Conservation (phyloP, 2,113 vertebrate species). For the Acrocephalus arundinaceus region DNA sequence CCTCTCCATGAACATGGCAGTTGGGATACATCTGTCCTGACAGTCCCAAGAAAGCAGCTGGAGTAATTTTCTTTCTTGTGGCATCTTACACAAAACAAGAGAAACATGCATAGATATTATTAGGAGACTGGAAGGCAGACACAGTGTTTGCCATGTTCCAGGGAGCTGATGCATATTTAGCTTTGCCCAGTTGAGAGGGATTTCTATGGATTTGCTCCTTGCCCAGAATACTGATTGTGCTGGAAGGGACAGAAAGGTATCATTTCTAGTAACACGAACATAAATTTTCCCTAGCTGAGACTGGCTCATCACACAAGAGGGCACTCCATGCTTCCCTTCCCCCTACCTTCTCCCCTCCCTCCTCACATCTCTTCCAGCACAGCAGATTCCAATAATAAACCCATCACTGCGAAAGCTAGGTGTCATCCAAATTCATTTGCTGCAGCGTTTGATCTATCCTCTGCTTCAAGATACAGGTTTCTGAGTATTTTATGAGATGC, state of each 20-base stretch:
- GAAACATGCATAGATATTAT: neutral
- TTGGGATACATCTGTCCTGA: neutral
- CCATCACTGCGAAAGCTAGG: slow-evolving; percentile 48
- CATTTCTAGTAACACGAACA: neutral
- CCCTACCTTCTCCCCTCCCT: neutral
- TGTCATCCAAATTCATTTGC: slow-evolving; percentile 57
- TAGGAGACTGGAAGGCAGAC: neutral
- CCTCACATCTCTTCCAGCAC: neutral
- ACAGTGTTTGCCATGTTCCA: neutral
- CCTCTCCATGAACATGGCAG: neutral
- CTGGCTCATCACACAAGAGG: neutral
- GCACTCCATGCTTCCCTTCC: neutral
- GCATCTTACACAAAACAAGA: neutral
- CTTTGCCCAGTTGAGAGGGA: neutral
- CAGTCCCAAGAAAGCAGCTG: neutral
- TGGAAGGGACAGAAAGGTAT: neutral
- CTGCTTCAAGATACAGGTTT: slow-evolving; percentile 28
- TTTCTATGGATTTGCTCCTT: neutral
- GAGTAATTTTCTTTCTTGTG: neutral
- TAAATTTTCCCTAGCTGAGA: neutral
- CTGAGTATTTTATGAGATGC: slow-evolving; percentile 41
- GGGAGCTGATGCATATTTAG: neutral
- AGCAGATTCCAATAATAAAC: slow-evolving; percentile 64
- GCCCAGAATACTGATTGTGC: neutral
- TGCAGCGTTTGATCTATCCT: slow-evolving; percentile 33